A percentile compares a stretch with the other conserved stretches of the same genome.
These are phyloP conservation scores for Rugalucina vietnamica DNA, from an alignment of 2,888 invertebrate genomes.

Conservation along the genomic window DNA sequence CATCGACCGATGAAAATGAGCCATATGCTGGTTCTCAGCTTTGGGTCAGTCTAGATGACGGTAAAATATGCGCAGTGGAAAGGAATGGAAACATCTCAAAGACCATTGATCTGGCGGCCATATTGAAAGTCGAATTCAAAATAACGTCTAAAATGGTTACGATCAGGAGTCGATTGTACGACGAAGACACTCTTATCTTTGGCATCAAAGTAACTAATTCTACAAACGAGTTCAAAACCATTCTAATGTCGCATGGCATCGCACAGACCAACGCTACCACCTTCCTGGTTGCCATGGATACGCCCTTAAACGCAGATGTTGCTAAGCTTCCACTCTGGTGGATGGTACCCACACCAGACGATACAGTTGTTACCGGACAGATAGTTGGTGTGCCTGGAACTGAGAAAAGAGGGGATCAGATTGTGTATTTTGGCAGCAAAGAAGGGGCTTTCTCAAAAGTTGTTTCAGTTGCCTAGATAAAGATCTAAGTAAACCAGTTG, in stretches of 20 bases:
- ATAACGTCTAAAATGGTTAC: conserved; percentile 53
- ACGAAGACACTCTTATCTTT: conserved; percentile 53
- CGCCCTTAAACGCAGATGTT: conserved; percentile 35
- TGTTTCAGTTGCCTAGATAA: conserved; percentile 43
- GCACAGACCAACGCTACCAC: conserved; percentile 6
- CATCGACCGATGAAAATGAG: not conserved
- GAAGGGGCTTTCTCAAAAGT: conserved; percentile 46
- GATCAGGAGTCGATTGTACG: conserved; percentile 10
- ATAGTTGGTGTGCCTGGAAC: conserved; percentile 51
- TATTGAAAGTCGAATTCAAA: conserved; percentile 43
- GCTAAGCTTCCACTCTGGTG: conserved; percentile 40
- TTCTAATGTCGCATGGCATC: conserved; percentile 16
- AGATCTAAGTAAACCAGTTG: too few relatives aligned
- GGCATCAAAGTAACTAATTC: conserved; percentile 35
- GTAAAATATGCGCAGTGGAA: conserved; percentile 41
- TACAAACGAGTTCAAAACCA: conserved; percentile 19
- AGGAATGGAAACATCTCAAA: conserved; percentile 40
- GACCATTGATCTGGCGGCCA: conserved; percentile 28
- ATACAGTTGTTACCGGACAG: conserved; percentile 53
- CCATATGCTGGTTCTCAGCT: conserved; percentile 41
- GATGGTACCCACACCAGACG: conserved; percentile 62
- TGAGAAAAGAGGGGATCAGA: conserved; percentile 17
- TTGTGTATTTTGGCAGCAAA: conserved; percentile 44
- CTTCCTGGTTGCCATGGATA: conserved; percentile 48
- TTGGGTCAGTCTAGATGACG: conserved; percentile 45